Evolutionary conservation across 2,797 vertebrate genomes (phyloP), one percentile per base, ranked within the genome.

Genomic region (Rhabdophis nuchalis): DNA sequence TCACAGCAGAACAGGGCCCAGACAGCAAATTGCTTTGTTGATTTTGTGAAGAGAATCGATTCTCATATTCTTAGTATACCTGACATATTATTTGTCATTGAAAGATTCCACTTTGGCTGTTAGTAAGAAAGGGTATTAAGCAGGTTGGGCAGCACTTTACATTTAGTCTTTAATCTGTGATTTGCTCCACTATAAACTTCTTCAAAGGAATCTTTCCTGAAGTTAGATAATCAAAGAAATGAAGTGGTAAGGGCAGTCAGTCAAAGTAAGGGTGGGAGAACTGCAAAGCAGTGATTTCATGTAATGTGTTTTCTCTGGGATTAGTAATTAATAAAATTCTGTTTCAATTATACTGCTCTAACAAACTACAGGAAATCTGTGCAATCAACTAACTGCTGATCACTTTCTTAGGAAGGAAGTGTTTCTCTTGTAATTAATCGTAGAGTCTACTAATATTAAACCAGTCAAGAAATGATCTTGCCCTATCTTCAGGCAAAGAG

Each of bases 21-120:
- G 94, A 95, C 95, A 96, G 95, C 95, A 96, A 96, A 96, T 96
- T 95, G 95, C 96, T 95, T 93, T 95, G 95, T 93, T 96, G 95
- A 94, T 96, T 93, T 95, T 95, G 94, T 77, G 95, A 94, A 94
- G 93, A 94, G 94, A 95, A 96, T 95, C 85, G 92, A 96, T 96
- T 94, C 95, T 94, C 16, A 89, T 92, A 57, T 27, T 94, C 94
- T 93, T 90, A 85, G 92, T 52, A 89, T 50, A 23, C 29, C 91
- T 93, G 95, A 94, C 93, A 85, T 82, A 93, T 82, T 82, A 82
- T 94, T 96, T 95, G 94, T 95, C 0, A 2, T 92, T 20, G 57
- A 53, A 88, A 68, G 57, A 68, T 85, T 72, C 50, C 68, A 58
- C 52, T 53, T 72, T 13, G 14, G 14, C 61, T 91, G 61, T 89